A percentile compares a stretch with the other conserved stretches of the same genome.
Evolutionary conservation across 1,140 invertebrate species (phyloP).

Genomic region (Stegodyphus mimosarum): DNA sequence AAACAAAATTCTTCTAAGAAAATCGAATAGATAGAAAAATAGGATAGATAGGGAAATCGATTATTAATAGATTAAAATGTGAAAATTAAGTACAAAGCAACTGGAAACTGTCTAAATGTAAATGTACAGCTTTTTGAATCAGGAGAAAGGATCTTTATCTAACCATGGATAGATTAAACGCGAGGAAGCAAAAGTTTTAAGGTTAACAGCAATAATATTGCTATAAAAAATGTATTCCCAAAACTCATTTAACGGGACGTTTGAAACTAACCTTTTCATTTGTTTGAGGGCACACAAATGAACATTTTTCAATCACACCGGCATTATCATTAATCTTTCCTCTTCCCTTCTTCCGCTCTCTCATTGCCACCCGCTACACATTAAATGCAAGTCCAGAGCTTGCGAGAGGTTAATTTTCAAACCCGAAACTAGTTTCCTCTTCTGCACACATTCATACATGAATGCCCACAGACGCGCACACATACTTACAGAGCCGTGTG

Average conservation of each 20-base stretch:
- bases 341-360: not conserved
- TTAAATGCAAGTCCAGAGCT: conserved; percentile 10
- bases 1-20: too few relatives aligned
- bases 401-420: conserved; percentile 38
- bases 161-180: conserved; percentile 15
- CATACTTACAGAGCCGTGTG: not conserved
- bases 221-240: conserved; percentile 37
- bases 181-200: conserved; percentile 18
- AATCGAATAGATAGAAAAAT: too few relatives aligned
- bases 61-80: too few relatives aligned
- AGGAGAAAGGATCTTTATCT: too few relatives aligned
- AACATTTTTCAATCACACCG: conserved; percentile 56
- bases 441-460: conserved; percentile 5
- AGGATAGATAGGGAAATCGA: too few relatives aligned
- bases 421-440: conserved; percentile 9
- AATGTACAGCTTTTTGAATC: too few relatives aligned
- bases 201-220: conserved; percentile 40
- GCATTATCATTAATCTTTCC: conserved; percentile 53
- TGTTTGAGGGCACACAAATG: conserved; percentile 40
- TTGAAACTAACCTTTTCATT: conserved; percentile 58
- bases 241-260: conserved; percentile 52
- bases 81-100: too few relatives aligned
- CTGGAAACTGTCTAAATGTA: too few relatives aligned
- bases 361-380: conserved; percentile 41
- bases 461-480: not conserved